Evolutionary conservation across 1,140 invertebrate species (phyloP).

Genomic region (Bombus waltoni): DNA sequence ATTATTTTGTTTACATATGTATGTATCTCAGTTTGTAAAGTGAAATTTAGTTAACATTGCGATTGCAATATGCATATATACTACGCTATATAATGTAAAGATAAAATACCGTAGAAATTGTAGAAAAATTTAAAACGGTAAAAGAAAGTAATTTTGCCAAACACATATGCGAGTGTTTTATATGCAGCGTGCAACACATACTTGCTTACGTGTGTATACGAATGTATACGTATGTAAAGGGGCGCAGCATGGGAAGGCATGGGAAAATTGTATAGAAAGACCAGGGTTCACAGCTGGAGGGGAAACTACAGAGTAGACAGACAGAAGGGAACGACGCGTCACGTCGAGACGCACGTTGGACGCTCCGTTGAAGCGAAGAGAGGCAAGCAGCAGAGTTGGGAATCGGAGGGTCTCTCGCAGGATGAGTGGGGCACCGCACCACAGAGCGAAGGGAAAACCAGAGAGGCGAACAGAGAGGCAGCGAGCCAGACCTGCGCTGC

Average conservation of each 20-base stretch:
- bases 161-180: not conserved
- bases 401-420: slow-evolving; percentile 57
- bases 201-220: not conserved
- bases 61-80: not conserved
- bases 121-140: not conserved
- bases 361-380: slow-evolving; percentile 61
- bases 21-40: too few species aligned
- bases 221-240: not conserved
- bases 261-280: slow-evolving; percentile 53
- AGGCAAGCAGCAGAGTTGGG: slow-evolving; percentile 30
- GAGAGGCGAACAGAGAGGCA: not conserved
- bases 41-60: not conserved
- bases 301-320: slow-evolving; percentile 41
- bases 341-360: slow-evolving; percentile 42
- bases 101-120: not conserved
- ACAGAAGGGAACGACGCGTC: slow-evolving; percentile 52
- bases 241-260: slow-evolving; percentile 50
- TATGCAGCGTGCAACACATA: not conserved
- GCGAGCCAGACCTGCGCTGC: slow-evolving; percentile 15
- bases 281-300: slow-evolving; percentile 35
- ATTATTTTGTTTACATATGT: not conserved
- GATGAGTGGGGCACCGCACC: slow-evolving; percentile 38
- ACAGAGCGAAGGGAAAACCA: not conserved
- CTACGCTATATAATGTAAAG: not conserved
- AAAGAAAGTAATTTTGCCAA: not conserved